Conservation (phyloP, 2,797 vertebrate genomes). For the Sandelia bainsii region DNA sequence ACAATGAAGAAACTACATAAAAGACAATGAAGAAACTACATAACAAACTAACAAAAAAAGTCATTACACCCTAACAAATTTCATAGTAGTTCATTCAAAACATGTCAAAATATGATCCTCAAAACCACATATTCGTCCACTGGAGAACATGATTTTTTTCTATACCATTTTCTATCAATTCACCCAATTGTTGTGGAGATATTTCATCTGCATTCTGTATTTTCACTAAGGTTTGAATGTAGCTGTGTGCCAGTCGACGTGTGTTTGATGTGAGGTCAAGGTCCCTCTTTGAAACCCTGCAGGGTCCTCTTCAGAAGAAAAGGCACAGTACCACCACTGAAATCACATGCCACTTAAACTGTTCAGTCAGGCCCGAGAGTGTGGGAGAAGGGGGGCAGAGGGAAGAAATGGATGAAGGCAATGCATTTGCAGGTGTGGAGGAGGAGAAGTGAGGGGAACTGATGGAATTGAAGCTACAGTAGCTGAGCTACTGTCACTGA, state of each 20-base stretch:
- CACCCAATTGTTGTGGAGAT: too few relatives aligned
- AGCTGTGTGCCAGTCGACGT: not conserved
- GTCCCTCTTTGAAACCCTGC: constrained; percentile 31
- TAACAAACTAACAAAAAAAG: too few relatives aligned
- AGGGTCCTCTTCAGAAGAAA: constrained; percentile 46
- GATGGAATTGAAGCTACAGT: constrained; percentile 53
- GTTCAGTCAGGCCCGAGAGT: constrained; percentile 28
- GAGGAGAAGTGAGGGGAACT: constrained; percentile 27
- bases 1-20: too few relatives aligned
- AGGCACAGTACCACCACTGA: constrained; percentile 35
- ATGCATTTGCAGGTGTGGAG: constrained; percentile 5
- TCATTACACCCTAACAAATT: too few relatives aligned
- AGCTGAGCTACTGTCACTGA: constrained; percentile 51
- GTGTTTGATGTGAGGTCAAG: constrained; percentile 15
- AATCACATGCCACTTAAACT: constrained; percentile 52
- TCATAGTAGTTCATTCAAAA: too few relatives aligned
- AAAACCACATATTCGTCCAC: too few relatives aligned
- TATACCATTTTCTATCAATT: too few relatives aligned
- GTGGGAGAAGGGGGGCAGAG: constrained; percentile 16
- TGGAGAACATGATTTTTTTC: too few relatives aligned
- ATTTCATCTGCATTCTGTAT: not conserved
- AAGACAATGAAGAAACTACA: too few relatives aligned
- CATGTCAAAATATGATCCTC: too few relatives aligned
- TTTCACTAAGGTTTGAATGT: not conserved
- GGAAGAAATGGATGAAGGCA: constrained; percentile 21